Evolutionary conservation across 2,113 vertebrate species (phyloP).

Genomic region (Poeciliopsis turrubarensis): DNA sequence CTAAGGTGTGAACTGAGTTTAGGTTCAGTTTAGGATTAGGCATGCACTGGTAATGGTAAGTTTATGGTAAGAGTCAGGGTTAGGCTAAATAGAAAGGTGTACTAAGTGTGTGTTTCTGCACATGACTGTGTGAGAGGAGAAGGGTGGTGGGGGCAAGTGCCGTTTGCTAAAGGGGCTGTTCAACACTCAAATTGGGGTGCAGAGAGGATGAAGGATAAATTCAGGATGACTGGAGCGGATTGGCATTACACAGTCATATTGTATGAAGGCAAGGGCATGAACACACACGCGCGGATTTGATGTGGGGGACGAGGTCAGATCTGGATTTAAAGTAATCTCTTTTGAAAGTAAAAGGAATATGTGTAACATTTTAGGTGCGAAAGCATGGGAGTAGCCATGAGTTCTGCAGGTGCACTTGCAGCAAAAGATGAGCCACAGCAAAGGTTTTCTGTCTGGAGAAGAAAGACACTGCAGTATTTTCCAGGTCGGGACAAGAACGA

Average conservation of each 20-base stretch:
- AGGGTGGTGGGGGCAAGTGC: not conserved
- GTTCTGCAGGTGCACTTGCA: too few relatives aligned
- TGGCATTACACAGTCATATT: constrained; percentile 58
- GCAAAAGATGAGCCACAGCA: too few relatives aligned
- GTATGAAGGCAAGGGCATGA: constrained; percentile 27
- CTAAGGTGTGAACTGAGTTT: too few relatives aligned
- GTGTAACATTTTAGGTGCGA: constrained; percentile 40
- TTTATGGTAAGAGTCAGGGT: too few relatives aligned
- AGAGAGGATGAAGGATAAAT: constrained; percentile 66
- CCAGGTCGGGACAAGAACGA: too few relatives aligned
- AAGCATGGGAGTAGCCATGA: constrained; percentile 32
- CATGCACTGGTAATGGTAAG: too few relatives aligned
- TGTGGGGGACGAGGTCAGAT: constrained; percentile 44
- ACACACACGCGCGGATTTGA: constrained; percentile 20
- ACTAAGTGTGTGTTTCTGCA: not conserved
- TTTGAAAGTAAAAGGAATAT: constrained; percentile 38
- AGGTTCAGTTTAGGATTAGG: too few relatives aligned
- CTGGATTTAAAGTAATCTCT: constrained; percentile 55
- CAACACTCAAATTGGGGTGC: constrained; percentile 57
- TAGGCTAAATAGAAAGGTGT: too few relatives aligned
- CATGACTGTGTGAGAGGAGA: not conserved
- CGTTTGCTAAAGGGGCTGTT: constrained; percentile 1
- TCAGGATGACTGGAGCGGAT: constrained; percentile 65
- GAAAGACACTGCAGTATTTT: too few relatives aligned
- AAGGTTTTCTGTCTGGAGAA: too few relatives aligned